Conservation (phyloP, 1,140 invertebrate species). For the Sycophila sp. region DNA sequence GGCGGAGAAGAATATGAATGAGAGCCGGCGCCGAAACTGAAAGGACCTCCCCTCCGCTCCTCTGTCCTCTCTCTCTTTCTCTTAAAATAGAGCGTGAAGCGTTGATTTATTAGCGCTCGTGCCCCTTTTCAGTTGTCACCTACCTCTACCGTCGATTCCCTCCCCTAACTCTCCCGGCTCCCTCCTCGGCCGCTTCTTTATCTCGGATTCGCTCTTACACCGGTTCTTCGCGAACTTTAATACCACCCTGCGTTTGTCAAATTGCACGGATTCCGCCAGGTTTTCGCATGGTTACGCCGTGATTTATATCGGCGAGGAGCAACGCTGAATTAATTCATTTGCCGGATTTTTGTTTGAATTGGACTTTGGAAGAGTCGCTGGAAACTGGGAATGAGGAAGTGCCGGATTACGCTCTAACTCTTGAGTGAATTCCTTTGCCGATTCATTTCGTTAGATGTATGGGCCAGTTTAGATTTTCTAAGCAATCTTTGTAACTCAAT, state of each 20-base stretch:
- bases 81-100: conserved; percentile 48
- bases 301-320: conserved; percentile 12
- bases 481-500: too few species aligned
- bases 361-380: background rate
- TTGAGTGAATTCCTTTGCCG: too few species aligned
- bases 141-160: conserved; percentile 35
- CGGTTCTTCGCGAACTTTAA: conserved; percentile 25
- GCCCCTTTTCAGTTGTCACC: conserved; percentile 42
- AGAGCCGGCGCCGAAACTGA: conserved; percentile 31
- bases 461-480: too few species aligned
- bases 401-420: too few species aligned
- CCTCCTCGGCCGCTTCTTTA: conserved; percentile 39
- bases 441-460: too few species aligned
- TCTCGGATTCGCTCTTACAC: conserved; percentile 2
- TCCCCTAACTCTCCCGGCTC: conserved; percentile 29
- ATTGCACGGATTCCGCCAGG: conserved; percentile 19
- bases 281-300: background rate
- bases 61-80: background rate
- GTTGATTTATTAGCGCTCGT: conserved; percentile 42
- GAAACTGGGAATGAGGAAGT: background rate
- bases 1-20: conserved; percentile 30
- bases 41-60: background rate
- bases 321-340: conserved; percentile 32
- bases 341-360: background rate
- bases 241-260: conserved; percentile 27